These are phyloP conservation scores for Hypselothyrea guttata DNA, from an alignment of 2,888 invertebrate genomes.

Conservation along the genomic window DNA sequence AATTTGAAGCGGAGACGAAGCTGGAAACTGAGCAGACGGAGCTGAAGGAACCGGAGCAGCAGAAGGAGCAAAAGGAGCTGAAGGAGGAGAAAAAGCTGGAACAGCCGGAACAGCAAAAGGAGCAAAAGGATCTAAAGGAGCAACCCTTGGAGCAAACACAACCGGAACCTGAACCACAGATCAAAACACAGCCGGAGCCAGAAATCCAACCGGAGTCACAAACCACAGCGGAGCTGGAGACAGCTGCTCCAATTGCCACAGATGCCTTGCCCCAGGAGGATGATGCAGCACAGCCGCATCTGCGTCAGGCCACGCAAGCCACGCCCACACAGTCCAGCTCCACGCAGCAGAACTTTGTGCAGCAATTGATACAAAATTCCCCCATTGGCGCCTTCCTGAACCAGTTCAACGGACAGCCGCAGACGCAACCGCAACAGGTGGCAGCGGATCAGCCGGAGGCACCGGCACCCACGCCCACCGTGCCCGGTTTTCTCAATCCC, in stretches of 20 bases:
- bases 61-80: slow-evolving; percentile 5
- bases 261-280: slow-evolving; percentile 19
- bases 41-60: slow-evolving; percentile 3
- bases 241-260: slow-evolving; percentile 17
- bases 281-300: slow-evolving; percentile 34
- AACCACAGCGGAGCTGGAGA: no score
- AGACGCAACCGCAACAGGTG: slow-evolving; percentile 15
- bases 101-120: background rate
- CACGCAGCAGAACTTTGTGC: slow-evolving; percentile 75
- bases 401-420: slow-evolving; percentile 62
- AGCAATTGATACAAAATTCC: slow-evolving; percentile 78
- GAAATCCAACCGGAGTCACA: slow-evolving; percentile 3
- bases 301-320: slow-evolving; percentile 77
- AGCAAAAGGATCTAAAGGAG: no score
- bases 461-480: slow-evolving; percentile 57
- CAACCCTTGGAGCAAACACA: background rate
- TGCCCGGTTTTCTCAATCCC: slow-evolving; percentile 74
- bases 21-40: background rate
- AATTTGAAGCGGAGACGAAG: no score
- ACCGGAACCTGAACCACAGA: background rate
- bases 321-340: slow-evolving; percentile 71
- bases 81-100: background rate
- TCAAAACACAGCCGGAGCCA: background rate
- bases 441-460: slow-evolving; percentile 49
- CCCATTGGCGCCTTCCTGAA: slow-evolving; percentile 79